phyloP scores from a whole-genome alignment of 2,113 vertebrate genomes.

The Pteropus alecto region DNA sequence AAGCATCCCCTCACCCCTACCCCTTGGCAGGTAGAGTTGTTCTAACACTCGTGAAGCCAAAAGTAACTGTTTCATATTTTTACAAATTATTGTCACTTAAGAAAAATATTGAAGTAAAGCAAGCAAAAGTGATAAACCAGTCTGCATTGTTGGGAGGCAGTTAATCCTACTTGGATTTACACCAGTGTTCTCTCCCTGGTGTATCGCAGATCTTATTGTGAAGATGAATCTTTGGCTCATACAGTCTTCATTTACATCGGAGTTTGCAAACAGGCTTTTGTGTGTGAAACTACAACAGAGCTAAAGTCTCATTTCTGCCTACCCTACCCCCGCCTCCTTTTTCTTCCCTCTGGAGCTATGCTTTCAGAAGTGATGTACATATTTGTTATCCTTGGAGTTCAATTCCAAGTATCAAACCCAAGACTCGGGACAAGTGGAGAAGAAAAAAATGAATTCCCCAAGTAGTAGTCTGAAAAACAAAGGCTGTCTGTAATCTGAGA shows the following conservation, averaged over 20 bases:
- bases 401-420: background rate
- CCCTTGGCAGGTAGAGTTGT: background rate
- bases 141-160: background rate
- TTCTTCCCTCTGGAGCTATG: background rate
- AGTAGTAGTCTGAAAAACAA: background rate
- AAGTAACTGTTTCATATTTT: slow-evolving; percentile 15
- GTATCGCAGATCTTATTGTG: background rate
- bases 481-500: background rate
- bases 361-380: background rate
- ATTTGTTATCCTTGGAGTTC: background rate
- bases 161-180: slow-evolving; percentile 11
- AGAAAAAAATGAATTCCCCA: background rate
- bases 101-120: slow-evolving; percentile 7
- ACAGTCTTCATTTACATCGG: slow-evolving; percentile 36
- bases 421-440: background rate
- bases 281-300: slow-evolving; percentile 21
- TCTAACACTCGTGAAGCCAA: background rate
- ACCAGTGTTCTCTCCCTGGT: background rate
- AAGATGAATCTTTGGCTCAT: slow-evolving; percentile 36
- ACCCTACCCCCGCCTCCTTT: background rate
- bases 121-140: slow-evolving; percentile 26
- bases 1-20: background rate
- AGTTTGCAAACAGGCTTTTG: slow-evolving; percentile 31
- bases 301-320: slow-evolving; percentile 3
- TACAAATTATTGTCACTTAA: slow-evolving; percentile 15